phyloP scores from a whole-genome alignment of 2,888 invertebrate genomes.

The Mactromeris polynyma region DNA sequence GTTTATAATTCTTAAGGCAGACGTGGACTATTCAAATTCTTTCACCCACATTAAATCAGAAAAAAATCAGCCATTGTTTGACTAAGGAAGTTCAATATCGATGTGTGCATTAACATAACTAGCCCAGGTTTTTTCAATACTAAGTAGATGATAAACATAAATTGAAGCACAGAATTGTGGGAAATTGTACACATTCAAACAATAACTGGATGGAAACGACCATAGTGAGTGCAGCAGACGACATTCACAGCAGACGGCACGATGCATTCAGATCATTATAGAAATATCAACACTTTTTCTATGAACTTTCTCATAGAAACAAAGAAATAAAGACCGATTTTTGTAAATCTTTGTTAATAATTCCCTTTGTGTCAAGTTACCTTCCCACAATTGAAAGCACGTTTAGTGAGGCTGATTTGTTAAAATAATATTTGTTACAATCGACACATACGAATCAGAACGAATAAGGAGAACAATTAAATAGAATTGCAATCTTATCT shows the following conservation, averaged over 20 bases:
- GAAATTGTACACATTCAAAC: background rate
- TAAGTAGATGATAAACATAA: background rate
- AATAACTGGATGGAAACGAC: background rate
- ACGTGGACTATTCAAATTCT: no score
- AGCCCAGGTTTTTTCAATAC: background rate
- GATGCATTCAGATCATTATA: background rate
- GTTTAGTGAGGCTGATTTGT: no score
- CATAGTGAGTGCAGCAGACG: background rate
- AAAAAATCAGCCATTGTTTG: background rate
- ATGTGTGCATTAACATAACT: background rate
- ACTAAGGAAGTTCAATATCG: background rate
- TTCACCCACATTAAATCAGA: background rate
- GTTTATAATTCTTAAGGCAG: no score
- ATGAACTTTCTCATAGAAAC: conserved; percentile 1
- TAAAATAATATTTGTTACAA: no score
- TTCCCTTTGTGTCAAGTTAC: background rate
- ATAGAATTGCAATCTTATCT: no score
- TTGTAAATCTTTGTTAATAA: background rate
- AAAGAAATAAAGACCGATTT: background rate
- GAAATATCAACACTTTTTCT: background rate
- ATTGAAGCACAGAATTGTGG: background rate
- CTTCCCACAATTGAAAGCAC: conserved; percentile 14
- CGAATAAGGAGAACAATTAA: no score
- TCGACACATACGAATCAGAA: no score
- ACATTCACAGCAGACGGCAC: background rate